A percentile compares a stretch with the other conserved stretches of the same genome.
Conservation (phyloP, 2,797 vertebrate species). For the Poliocrania exsul region DNA sequence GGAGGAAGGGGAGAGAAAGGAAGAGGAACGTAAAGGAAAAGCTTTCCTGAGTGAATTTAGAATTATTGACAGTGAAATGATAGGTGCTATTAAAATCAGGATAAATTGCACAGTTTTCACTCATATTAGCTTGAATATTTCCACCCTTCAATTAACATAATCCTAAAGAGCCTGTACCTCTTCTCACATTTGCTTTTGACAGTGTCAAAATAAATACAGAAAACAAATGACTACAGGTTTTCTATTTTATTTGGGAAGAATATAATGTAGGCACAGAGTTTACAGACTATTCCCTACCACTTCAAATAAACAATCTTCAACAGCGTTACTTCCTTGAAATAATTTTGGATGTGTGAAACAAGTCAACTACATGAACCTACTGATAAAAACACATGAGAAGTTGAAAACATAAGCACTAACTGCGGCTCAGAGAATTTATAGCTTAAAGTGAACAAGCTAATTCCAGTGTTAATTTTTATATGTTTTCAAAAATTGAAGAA, state of each 20-base stretch:
- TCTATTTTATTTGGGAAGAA: conserved; percentile 57
- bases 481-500: conserved; percentile 65
- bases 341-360: conserved; percentile 52
- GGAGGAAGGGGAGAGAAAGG: neutral
- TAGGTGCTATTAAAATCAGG: conserved; percentile 35
- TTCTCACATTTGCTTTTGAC: conserved; percentile 60
- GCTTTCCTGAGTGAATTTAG: neutral
- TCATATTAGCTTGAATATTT: conserved; percentile 40
- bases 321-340: conserved; percentile 39
- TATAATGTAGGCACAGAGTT: conserved; percentile 30
- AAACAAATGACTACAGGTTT: conserved; percentile 25
- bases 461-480: conserved; percentile 66
- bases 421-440: conserved; percentile 51
- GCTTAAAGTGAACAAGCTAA: conserved; percentile 63
- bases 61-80: neutral
- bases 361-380: conserved; percentile 30
- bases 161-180: conserved; percentile 33
- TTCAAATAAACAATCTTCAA: conserved; percentile 67
- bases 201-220: conserved; percentile 45
- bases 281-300: conserved; percentile 49
- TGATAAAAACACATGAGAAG: neutral
- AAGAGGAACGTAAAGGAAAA: neutral
- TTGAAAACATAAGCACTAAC: conserved; percentile 54
- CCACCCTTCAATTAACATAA: neutral
- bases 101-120: conserved; percentile 31